phyloP scores from a whole-genome alignment of 2,113 vertebrate species.

The Lanius ludovicianus region DNA sequence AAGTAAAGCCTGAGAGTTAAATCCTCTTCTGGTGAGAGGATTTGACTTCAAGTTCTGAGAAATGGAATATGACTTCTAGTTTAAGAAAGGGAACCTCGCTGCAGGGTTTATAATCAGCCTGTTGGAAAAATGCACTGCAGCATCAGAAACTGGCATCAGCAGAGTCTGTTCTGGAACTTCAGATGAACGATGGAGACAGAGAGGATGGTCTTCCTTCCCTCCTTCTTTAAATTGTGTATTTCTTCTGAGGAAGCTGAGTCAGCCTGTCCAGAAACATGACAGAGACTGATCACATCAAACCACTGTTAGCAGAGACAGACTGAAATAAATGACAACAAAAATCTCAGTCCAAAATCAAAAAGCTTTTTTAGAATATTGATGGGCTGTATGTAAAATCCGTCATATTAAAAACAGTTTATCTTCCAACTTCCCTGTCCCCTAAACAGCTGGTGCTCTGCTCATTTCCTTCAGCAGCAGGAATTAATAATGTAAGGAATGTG shows the following conservation, averaged over 20 bases:
- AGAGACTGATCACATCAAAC: conserved; percentile 3
- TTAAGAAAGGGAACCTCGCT: neutral
- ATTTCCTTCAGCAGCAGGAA: neutral
- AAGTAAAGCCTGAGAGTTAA: neutral
- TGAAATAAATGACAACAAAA: neutral
- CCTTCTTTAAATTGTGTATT: neutral
- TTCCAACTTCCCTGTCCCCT: neutral
- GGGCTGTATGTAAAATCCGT: neutral
- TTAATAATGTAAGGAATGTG: neutral
- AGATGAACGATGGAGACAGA: neutral
- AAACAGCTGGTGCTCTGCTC: neutral
- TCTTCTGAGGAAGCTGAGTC: neutral
- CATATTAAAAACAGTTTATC: neutral
- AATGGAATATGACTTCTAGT: neutral
- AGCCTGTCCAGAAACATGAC: neutral
- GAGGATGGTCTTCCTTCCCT: neutral
- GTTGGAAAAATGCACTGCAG: neutral
- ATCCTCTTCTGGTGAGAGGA: neutral
- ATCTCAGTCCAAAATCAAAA: neutral
- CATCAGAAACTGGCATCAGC: neutral
- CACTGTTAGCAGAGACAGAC: neutral
- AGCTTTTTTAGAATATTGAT: neutral
- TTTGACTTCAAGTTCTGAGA: neutral
- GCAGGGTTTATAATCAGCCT: neutral
- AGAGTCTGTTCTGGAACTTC: neutral